Evolutionary conservation across 2,797 vertebrate genomes (phyloP).

Genomic region (Xerus rutilus): DNA sequence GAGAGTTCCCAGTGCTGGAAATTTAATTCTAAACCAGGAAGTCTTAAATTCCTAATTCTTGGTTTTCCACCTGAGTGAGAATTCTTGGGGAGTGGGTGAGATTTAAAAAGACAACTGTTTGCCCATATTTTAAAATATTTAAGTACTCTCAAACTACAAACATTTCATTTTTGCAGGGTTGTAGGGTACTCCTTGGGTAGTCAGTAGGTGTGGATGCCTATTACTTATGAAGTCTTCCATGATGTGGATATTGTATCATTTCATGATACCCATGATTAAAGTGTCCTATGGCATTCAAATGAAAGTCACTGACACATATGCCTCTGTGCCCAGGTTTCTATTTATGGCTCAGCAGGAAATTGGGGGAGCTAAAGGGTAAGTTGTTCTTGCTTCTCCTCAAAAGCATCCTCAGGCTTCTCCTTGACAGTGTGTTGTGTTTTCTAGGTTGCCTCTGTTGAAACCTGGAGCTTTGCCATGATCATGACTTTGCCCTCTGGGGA

Average conservation of each 20-base stretch:
- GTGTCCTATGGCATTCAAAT: background rate
- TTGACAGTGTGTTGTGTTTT: background rate
- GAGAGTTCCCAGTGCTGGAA: background rate
- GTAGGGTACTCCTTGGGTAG: background rate
- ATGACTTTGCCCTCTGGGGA: background rate
- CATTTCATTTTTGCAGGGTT: background rate
- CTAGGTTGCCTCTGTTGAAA: background rate
- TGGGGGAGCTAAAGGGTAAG: background rate
- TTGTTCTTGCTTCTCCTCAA: background rate
- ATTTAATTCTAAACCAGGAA: background rate
- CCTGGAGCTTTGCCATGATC: background rate
- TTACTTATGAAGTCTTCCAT: background rate
- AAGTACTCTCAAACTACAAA: background rate
- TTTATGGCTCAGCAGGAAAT: background rate
- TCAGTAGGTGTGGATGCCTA: background rate
- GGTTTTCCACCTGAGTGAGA: conserved; percentile 15
- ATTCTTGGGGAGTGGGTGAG: background rate
- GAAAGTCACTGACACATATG: background rate
- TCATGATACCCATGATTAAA: background rate
- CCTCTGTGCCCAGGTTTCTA: background rate
- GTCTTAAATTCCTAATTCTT: background rate
- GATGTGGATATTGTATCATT: background rate
- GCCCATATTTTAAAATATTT: background rate
- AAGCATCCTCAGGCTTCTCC: background rate
- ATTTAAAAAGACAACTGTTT: background rate